phyloP scores from a whole-genome alignment of 2,113 vertebrate species.

The Oncorhynchus gorbuscha region DNA sequence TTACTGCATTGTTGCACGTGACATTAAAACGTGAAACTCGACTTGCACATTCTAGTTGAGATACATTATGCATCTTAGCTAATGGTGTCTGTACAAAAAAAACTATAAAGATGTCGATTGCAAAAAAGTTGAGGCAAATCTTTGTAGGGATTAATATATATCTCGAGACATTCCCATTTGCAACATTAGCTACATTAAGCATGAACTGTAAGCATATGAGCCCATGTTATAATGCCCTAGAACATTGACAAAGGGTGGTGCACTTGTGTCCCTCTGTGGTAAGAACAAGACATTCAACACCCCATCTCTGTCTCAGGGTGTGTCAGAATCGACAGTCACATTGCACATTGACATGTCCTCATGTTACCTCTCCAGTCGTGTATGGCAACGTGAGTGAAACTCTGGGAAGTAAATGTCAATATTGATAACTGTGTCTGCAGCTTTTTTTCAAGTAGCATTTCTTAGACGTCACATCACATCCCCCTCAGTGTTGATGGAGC shows the following conservation, averaged over 20 bases:
- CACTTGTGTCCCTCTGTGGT: constrained; percentile 30
- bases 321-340: constrained; percentile 28
- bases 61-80: no score
- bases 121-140: no score
- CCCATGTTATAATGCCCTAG: no score
- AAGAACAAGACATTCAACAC: constrained; percentile 31
- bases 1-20: no score
- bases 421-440: constrained; percentile 19
- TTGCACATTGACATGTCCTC: constrained; percentile 19
- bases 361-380: constrained; percentile 6
- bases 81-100: no score
- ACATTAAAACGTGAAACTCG: no score
- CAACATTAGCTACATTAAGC: not conserved
- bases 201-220: not conserved
- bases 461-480: constrained; percentile 32
- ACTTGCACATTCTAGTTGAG: no score
- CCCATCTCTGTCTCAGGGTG: constrained; percentile 13
- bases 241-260: constrained; percentile 10
- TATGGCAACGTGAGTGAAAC: not conserved
- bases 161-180: not conserved
- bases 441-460: constrained; percentile 16
- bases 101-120: no score
- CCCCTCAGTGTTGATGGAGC: constrained; percentile 15
- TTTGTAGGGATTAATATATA: not conserved
- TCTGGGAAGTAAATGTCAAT: not conserved